phyloP scores from a whole-genome alignment of 2,888 invertebrate species.

The Andricus curvator region DNA sequence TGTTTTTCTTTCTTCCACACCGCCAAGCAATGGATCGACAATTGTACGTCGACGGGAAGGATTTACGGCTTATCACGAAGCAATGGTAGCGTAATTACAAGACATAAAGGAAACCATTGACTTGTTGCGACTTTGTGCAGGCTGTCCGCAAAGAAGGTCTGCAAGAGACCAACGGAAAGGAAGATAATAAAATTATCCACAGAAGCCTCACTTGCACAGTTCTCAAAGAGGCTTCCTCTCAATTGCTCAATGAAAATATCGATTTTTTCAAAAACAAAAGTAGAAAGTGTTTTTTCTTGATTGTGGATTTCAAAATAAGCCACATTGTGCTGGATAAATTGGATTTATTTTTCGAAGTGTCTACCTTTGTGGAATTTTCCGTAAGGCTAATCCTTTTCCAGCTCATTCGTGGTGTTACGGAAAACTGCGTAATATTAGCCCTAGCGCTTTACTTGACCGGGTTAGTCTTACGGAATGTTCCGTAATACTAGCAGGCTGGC shows the following conservation, averaged over 20 bases:
- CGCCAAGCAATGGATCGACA: slow-evolving; percentile 34
- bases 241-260: neutral
- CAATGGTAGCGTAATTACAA: slow-evolving; percentile 31
- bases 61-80: slow-evolving; percentile 37
- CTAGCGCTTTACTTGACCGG: no score
- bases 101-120: slow-evolving; percentile 30
- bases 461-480: no score
- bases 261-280: neutral
- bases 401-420: no score
- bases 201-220: neutral
- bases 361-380: no score
- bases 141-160: slow-evolving; percentile 12
- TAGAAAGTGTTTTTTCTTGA: neutral
- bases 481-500: no score
- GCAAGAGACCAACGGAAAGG: neutral
- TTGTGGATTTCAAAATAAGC: neutral
- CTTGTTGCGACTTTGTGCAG: slow-evolving; percentile 31
- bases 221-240: neutral
- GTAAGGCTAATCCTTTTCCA: no score
- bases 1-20: slow-evolving; percentile 22
- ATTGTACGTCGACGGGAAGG: slow-evolving; percentile 24
- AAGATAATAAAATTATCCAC: slow-evolving; percentile 17
- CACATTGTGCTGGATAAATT: neutral
- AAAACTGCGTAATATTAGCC: no score
- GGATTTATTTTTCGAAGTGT: no score